Evolutionary conservation across 2,888 invertebrate species (phyloP).

Genomic region (Heliconius aoede): DNA sequence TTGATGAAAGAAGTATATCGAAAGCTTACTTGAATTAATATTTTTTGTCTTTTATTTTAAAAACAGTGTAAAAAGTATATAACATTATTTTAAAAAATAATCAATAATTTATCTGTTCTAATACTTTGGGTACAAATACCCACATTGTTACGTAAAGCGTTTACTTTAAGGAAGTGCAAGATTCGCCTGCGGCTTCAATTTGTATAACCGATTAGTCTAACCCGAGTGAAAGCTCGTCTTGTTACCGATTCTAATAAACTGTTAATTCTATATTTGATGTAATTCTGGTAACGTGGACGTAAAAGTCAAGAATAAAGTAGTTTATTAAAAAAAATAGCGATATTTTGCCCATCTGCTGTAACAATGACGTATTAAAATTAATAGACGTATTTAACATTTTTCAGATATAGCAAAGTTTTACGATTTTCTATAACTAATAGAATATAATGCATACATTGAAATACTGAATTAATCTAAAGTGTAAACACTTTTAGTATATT

Average conservation of each 20-base stretch:
- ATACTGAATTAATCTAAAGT: too few relatives aligned
- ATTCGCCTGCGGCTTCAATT: conserved; percentile 30
- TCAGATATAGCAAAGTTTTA: too few relatives aligned
- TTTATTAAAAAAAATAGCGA: background rate
- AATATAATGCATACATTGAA: background rate
- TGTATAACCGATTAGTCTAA: conserved; percentile 31
- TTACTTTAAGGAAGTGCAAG: conserved; percentile 41
- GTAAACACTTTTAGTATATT: too few relatives aligned
- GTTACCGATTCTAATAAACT: conserved; percentile 17
- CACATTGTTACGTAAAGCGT: conserved; percentile 32
- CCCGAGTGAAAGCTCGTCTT: conserved; percentile 22
- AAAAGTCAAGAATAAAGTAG: background rate
- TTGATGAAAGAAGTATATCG: too few relatives aligned
- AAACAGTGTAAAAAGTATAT: too few relatives aligned
- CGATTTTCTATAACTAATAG: too few relatives aligned
- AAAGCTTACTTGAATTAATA: background rate
- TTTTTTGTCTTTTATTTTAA: background rate
- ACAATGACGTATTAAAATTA: too few relatives aligned
- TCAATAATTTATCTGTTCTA: too few relatives aligned
- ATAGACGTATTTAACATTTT: too few relatives aligned
- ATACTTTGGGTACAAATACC: too few relatives aligned
- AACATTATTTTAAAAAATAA: too few relatives aligned
- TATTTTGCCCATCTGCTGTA: too few relatives aligned
- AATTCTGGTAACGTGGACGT: background rate
- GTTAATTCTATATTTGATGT: background rate